phyloP scores from a whole-genome alignment of 2,797 vertebrate species.

The Manis pentadactyla region DNA sequence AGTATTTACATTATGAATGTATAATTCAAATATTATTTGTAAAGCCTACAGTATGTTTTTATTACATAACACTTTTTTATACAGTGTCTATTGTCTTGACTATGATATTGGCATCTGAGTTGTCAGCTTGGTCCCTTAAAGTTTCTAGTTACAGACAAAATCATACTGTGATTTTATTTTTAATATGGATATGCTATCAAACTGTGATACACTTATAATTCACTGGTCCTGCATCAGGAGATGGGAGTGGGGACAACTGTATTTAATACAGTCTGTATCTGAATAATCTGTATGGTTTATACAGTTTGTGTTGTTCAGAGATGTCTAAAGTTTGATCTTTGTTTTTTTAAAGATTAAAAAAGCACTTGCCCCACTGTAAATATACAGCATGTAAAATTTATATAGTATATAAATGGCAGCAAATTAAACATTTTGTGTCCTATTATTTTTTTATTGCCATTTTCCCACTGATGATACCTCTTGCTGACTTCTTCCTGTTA shows the following conservation, averaged over 20 bases:
- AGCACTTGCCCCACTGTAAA: slow-evolving; percentile 93
- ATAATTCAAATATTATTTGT: slow-evolving; percentile 85
- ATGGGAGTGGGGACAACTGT: slow-evolving; percentile 90
- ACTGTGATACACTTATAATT: slow-evolving; percentile 98
- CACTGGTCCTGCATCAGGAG: slow-evolving; percentile 99
- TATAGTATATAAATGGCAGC: slow-evolving; percentile 95
- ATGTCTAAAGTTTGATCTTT: slow-evolving; percentile 91
- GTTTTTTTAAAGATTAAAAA: slow-evolving; percentile 90
- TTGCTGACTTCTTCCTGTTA: too few relatives aligned
- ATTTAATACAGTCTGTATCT: slow-evolving; percentile 91
- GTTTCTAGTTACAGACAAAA: slow-evolving; percentile 93
- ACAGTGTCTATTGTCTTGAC: slow-evolving; percentile 86
- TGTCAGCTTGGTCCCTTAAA: slow-evolving; percentile 87
- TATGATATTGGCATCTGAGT: slow-evolving; percentile 85
- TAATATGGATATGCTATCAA: slow-evolving; percentile 92
- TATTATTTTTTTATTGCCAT: slow-evolving; percentile 36
- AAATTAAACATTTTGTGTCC: slow-evolving; percentile 82
- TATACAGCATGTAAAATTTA: slow-evolving; percentile 98
- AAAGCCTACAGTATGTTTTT: slow-evolving; percentile 87
- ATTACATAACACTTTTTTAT: slow-evolving; percentile 87
- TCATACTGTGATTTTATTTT: slow-evolving; percentile 99
- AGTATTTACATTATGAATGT: slow-evolving; percentile 85
- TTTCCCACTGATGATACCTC: not conserved
- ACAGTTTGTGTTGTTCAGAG: slow-evolving; percentile 92
- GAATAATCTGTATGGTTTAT: slow-evolving; percentile 92